Percentiles rank a stretch among this genome's conserved stretches.
Conservation (phyloP, 2,888 invertebrate genomes). For the Caenorhabditis imperialis region DNA sequence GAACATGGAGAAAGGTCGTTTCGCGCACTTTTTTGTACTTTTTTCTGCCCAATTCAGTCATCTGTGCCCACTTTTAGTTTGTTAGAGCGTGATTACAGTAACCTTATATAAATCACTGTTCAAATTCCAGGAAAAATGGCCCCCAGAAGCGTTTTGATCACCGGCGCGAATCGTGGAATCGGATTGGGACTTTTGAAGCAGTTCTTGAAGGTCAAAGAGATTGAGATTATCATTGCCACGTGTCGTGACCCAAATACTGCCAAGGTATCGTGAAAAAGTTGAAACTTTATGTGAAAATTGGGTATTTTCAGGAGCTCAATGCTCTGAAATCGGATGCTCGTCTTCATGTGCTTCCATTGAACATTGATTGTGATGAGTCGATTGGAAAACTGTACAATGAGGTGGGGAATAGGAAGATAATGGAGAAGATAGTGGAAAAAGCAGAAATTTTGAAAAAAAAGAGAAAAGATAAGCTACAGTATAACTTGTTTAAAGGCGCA, state of each 20-base stretch:
- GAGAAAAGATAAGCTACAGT: not conserved
- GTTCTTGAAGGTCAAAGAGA: conserved; percentile 24
- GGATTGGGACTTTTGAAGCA: conserved; percentile 48
- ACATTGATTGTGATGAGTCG: conserved; percentile 52
- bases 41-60: not conserved
- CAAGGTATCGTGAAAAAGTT: not conserved
- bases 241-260: conserved; percentile 38
- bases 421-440: not conserved
- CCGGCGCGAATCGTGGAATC: conserved; percentile 57
- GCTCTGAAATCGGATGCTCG: conserved; percentile 34
- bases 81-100: no score
- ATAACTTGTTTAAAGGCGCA: no score
- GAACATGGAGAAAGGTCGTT: not conserved
- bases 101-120: no score
- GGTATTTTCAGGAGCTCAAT: conserved; percentile 35
- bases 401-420: conserved; percentile 33
- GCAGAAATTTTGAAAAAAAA: not conserved
- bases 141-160: conserved; percentile 49
- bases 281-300: not conserved
- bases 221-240: conserved; percentile 47
- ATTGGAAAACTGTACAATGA: conserved; percentile 25
- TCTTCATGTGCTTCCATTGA: conserved; percentile 46
- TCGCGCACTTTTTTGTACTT: not conserved
- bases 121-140: conserved; percentile 23
- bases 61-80: no score